Percentiles rank a stretch among this genome's conserved stretches.
phyloP scores from a whole-genome alignment of 2,888 invertebrate genomes.

The Leptura quadrifasciata region DNA sequence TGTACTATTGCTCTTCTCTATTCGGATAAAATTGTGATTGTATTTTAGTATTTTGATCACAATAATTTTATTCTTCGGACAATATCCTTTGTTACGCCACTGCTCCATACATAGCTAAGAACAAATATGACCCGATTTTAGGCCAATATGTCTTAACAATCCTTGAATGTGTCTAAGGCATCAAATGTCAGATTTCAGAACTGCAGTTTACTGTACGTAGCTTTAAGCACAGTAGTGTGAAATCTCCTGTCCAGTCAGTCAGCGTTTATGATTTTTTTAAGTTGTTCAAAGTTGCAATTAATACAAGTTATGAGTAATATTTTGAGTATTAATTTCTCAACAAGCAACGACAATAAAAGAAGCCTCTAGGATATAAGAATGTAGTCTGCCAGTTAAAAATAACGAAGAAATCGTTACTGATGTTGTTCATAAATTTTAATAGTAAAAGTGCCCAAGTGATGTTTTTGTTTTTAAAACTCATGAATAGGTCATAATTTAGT shows the following conservation, averaged over 20 bases:
- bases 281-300: constrained; percentile 16
- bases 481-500: constrained; percentile 25
- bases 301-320: constrained; percentile 25
- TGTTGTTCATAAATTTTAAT: constrained; percentile 15
- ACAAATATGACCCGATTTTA: background rate
- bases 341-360: constrained; percentile 22
- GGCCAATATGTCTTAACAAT: constrained; percentile 7
- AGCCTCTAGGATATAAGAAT: constrained; percentile 25
- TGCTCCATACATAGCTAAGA: background rate
- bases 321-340: background rate
- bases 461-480: constrained; percentile 20
- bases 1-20: no score
- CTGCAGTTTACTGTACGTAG: background rate
- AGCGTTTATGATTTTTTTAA: constrained; percentile 22
- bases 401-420: constrained; percentile 22
- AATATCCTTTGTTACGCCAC: background rate
- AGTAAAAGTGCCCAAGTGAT: constrained; percentile 25
- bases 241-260: background rate
- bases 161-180: constrained; percentile 21
- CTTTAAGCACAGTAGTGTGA: background rate
- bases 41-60: no score
- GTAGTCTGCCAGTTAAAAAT: constrained; percentile 14
- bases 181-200: background rate
- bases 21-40: no score
- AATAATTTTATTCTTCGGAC: no score